phyloP scores from a whole-genome alignment of 2,888 invertebrate species.

The Acrobasis suavella region DNA sequence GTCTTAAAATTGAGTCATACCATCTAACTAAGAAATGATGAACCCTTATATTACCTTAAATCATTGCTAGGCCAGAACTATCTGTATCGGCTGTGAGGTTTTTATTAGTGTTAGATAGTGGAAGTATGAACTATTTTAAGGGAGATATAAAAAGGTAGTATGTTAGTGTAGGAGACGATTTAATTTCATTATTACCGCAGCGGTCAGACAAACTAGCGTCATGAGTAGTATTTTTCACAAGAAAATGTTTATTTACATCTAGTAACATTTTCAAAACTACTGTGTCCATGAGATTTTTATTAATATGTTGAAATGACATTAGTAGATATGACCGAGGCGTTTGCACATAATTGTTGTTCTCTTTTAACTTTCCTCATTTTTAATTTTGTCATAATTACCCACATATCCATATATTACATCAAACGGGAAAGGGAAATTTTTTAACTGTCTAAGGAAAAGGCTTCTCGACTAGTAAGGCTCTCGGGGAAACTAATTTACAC shows the following conservation, averaged over 20 bases:
- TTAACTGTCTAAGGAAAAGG: conserved; percentile 78
- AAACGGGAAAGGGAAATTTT: conserved; percentile 48
- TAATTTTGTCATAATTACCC: conserved; percentile 44
- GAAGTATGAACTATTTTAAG: conserved; percentile 52
- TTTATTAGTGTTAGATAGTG: conserved; percentile 44
- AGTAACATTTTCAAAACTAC: conserved; percentile 10
- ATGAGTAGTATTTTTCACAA: neutral
- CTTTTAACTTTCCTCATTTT: conserved; percentile 26
- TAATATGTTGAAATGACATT: conserved; percentile 4
- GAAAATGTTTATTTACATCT: conserved; percentile 8
- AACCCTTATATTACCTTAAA: conserved; percentile 69
- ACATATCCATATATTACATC: conserved; percentile 46
- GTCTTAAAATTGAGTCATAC: conserved; percentile 83
- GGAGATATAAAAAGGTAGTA: conserved; percentile 51
- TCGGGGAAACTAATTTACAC: conserved; percentile 79
- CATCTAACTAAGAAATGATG: conserved; percentile 79
- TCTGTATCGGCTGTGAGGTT: conserved; percentile 47
- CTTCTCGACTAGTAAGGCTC: conserved; percentile 76
- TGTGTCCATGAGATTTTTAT: neutral
- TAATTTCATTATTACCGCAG: conserved; percentile 29
- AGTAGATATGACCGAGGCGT: conserved; percentile 24
- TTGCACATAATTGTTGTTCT: conserved; percentile 39
- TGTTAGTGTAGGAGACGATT: conserved; percentile 58
- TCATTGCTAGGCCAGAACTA: conserved; percentile 74
- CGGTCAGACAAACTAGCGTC: neutral